Base-by-base conservation (phyloP, 2,888 invertebrate species). In the Noctua janthina region DNA sequence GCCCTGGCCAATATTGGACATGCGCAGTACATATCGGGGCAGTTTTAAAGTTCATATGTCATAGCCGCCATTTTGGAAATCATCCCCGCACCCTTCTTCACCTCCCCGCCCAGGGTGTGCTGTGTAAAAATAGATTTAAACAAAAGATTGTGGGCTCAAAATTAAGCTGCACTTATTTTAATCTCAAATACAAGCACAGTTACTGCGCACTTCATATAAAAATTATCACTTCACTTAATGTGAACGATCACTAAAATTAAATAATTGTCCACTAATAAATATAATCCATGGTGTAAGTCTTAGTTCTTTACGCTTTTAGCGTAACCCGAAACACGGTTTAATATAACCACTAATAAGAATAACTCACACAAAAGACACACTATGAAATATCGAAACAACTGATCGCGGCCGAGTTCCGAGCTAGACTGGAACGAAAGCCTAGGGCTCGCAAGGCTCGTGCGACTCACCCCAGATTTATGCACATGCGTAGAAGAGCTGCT, bases 401-500 rank as follows among this genome's bases (percentile, higher is more conserved):
- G n/a, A 23, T 56, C 71, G 62, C 59, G n/a, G 17, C 10, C 1
- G 35, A 23, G n/a, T 6, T 66, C 15, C 2, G 20, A 49, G 39
- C 17, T 54, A 23, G 68, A 79, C 73, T 87, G 73, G 2, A 1
- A 39, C 17, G 6, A 49, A 17, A 15, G 6, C 15, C 51, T 59
- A 56, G 69, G 29, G 54, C 51, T 59, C 35, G 8, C 29, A 11
- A 20, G 20, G 51, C 20, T n/a, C 10, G 6, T 66, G 59, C 59
- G 84, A 75, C 66, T 11, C 74, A 72, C 49, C 76, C 84, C 79
- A 84, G 79, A 87, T 87, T 66, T 74, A 64, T 71, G 85, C 76
- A 68, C 87, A 87, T 84, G 85, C 85, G 85, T 64, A 62, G 20
- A 71, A 56, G 66, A 51, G n/a, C 39, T 73, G 17, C 29, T 39